Base-by-base conservation (phyloP, 23 tunicate genomes). In the Trididemnum clinides region DNA sequence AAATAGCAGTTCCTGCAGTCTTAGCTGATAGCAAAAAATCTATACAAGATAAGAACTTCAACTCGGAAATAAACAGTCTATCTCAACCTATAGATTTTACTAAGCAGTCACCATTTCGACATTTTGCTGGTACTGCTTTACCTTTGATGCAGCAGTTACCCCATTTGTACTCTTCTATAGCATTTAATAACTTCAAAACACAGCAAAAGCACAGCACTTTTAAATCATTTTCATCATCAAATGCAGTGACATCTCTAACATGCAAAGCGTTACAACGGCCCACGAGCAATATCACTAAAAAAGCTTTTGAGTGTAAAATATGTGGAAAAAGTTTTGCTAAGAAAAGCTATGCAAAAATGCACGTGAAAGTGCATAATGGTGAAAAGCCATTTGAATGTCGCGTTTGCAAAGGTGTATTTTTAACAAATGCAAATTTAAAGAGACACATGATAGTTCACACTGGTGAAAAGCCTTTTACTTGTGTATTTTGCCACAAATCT, bases 401-500 rank as follows among this genome's bases (percentile, higher is more conserved):
- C 1, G 15, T 72, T 35, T 72, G 79, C 51, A 33, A 72, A 27
- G 50, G 19, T 36, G 51, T 4, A n/a, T 72, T 72, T 35, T 33
- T 72, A 51, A 33, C 51, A 33, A 32, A 72, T 19, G 28, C 30
- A 1, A 33, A 33, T 72, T 72, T 72, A 35, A 33, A 72, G 2
- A 32, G 79, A 38, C 79, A 72, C 18, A 33, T 33, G 50, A 31
- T 72, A 22, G 50, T 72, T n/a, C 79, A 72, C 50, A 72, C 79
- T 72, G 79, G 79, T 2, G 51, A 72, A 29, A 72, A 72, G 28
- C 79, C 79, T n/a, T 35, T 1, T 38, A 2, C 23, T 1, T 72
- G 79, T 72, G 0, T 0, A 0, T 33, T n/a, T 20, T 72, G 79
- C 34, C 30, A 7, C 51, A 72, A 35, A 72, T n/a, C 51, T n/a